phyloP scores from a whole-genome alignment of 1,140 invertebrate species.

The Lasioglossum baleicum region DNA sequence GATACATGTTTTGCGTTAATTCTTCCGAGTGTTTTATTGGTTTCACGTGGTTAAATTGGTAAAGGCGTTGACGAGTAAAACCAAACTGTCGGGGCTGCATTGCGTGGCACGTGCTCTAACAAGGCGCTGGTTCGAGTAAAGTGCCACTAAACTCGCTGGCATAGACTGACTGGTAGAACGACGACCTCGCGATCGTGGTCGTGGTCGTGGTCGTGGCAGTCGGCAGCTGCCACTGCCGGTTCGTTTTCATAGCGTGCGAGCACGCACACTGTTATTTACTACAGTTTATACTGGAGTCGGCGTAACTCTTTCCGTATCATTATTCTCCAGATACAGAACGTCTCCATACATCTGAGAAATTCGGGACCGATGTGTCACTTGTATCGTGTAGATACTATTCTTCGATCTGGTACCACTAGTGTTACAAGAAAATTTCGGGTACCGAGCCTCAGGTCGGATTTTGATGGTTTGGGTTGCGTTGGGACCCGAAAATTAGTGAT shows the following conservation, averaged over 20 bases:
- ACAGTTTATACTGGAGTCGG: conserved; percentile 49
- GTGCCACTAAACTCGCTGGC: conserved; percentile 66
- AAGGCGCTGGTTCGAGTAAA: conserved; percentile 38
- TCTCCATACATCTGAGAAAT: no score
- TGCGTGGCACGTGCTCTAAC: conserved; percentile 51
- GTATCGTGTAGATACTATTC: no score
- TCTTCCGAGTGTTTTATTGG: no score
- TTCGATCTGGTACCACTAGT: no score
- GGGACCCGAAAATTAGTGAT: no score
- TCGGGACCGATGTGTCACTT: no score
- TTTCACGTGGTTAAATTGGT: no score
- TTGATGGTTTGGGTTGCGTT: no score
- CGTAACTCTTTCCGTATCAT: conserved; percentile 50
- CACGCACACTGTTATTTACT: conserved; percentile 52
- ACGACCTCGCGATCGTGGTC: conserved; percentile 64
- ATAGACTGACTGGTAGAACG: conserved; percentile 58
- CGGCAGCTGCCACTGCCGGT: conserved; percentile 47
- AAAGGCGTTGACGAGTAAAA: no score
- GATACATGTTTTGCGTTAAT: no score
- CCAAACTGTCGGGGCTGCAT: neutral
- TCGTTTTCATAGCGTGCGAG: conserved; percentile 58
- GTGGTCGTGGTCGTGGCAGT: conserved; percentile 38
- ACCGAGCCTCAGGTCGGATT: no score
- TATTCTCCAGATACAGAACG: neutral
- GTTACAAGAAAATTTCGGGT: no score